Conservation (phyloP, 2,113 vertebrate species). For the Fregata magnificens region DNA sequence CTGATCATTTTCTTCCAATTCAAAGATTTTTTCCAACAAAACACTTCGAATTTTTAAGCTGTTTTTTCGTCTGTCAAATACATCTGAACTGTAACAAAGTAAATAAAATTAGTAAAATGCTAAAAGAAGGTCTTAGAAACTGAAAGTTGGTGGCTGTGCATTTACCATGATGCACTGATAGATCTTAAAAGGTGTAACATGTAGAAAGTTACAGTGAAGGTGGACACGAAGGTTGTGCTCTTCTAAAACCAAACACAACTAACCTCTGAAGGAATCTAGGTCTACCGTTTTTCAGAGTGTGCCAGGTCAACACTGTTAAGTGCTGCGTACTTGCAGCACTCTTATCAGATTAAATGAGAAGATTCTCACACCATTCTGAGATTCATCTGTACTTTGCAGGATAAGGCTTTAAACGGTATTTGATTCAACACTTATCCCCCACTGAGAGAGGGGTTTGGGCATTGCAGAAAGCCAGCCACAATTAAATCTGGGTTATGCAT, state of each 20-base stretch:
- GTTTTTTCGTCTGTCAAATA: background rate
- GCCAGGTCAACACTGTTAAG: background rate
- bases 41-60: background rate
- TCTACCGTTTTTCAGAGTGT: background rate
- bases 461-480: background rate
- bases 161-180: background rate
- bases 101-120: background rate
- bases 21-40: background rate
- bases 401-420: background rate
- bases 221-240: background rate
- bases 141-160: background rate
- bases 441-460: background rate
- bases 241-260: background rate
- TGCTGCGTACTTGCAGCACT: background rate
- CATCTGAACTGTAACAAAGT: background rate
- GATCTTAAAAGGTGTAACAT: background rate
- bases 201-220: background rate
- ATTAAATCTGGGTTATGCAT: background rate
- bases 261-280: background rate
- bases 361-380: background rate
- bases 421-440: background rate
- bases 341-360: background rate
- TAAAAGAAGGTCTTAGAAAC: background rate
- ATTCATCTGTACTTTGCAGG: background rate
- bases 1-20: background rate